These are phyloP conservation scores for Brachypodius melanocephalos DNA, from an alignment of 2,113 vertebrate genomes.

Conservation along the genomic window DNA sequence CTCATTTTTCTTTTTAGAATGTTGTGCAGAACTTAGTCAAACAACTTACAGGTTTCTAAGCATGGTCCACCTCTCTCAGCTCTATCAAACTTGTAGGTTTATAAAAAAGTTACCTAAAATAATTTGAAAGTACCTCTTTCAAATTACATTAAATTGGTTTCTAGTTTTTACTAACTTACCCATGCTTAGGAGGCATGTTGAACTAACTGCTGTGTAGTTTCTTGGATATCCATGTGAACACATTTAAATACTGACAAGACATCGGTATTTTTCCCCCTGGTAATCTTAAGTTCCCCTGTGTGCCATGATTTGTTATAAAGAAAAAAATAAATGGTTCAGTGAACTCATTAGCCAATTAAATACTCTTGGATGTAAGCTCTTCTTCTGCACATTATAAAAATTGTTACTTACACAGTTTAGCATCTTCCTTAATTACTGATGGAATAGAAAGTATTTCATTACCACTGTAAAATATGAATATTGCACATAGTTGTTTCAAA, in stretches of 20 bases:
- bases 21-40: background rate
- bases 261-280: background rate
- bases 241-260: background rate
- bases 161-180: background rate
- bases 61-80: background rate
- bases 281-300: background rate
- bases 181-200: background rate
- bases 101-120: background rate
- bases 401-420: background rate
- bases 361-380: background rate
- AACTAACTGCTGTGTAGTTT: background rate
- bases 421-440: slow-evolving; percentile 21
- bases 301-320: background rate
- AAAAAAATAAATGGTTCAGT: slow-evolving; percentile 1
- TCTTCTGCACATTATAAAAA: background rate
- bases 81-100: background rate
- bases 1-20: background rate
- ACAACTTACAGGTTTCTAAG: background rate
- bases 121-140: background rate
- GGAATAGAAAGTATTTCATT: background rate
- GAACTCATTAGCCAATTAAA: slow-evolving; percentile 29
- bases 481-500: background rate
- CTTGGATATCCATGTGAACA: background rate
- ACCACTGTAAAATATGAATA: background rate
- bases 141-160: background rate